Evolutionary conservation across 1,140 invertebrate species (phyloP).

Genomic region (Aphis craccivora): DNA sequence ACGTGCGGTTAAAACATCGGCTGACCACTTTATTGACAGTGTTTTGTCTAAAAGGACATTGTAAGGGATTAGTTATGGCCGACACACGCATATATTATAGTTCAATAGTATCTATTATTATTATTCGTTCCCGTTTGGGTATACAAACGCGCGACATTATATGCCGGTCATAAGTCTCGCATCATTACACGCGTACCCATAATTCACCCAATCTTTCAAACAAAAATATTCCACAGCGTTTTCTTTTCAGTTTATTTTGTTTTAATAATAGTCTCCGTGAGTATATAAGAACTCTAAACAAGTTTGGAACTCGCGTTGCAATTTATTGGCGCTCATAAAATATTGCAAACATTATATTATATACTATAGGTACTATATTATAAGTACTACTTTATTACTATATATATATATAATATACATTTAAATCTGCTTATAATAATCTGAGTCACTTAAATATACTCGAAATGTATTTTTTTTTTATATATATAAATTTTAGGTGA

Average conservation of each 20-base stretch:
- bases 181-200: conserved; percentile 32
- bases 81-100: conserved; percentile 44
- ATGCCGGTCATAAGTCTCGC: conserved; percentile 42
- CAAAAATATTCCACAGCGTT: conserved; percentile 15
- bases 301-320: conserved; percentile 7
- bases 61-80: conserved; percentile 39
- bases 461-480: neutral
- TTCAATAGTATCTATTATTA: conserved; percentile 46
- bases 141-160: conserved; percentile 25
- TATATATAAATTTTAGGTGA: neutral
- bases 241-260: neutral
- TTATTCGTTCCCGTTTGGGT: conserved; percentile 3
- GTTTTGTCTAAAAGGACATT: conserved; percentile 54
- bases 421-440: neutral
- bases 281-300: neutral
- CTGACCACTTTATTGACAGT: conserved; percentile 50
- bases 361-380: too few species aligned
- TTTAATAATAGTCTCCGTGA: neutral
- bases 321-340: conserved; percentile 9
- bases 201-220: conserved; percentile 47
- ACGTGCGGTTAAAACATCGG: conserved; percentile 33
- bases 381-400: neutral
- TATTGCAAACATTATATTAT: neutral
- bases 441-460: neutral
- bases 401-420: neutral